Conservation (phyloP, 2,888 invertebrate genomes). For the Metallyticus violacea region DNA sequence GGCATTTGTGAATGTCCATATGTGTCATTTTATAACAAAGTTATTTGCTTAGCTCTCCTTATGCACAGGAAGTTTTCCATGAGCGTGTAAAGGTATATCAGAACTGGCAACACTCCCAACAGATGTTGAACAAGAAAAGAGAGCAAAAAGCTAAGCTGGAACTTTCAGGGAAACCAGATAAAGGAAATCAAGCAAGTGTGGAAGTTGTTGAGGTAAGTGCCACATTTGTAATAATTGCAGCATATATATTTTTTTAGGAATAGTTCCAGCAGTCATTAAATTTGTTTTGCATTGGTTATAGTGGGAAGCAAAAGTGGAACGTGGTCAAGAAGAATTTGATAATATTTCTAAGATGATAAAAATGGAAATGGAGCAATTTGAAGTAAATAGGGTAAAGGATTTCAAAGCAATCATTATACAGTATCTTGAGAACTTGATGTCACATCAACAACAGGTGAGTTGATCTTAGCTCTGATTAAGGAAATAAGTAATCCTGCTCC, state of each 20-base stretch:
- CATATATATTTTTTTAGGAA: background rate
- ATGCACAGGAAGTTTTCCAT: slow-evolving; percentile 60
- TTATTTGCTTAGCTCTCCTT: too few species aligned
- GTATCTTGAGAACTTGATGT: slow-evolving; percentile 91
- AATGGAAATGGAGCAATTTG: slow-evolving; percentile 90
- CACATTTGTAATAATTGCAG: background rate
- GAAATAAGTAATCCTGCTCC: too few species aligned
- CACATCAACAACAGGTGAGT: slow-evolving; percentile 87
- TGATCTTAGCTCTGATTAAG: too few species aligned
- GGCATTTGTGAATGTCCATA: too few species aligned
- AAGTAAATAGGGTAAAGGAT: slow-evolving; percentile 81
- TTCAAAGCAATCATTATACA: slow-evolving; percentile 86
- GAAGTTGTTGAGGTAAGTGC: slow-evolving; percentile 85
- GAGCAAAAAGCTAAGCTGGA: slow-evolving; percentile 93
- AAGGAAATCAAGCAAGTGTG: slow-evolving; percentile 79
- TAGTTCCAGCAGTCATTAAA: background rate
- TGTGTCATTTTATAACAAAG: too few species aligned
- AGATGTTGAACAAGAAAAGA: slow-evolving; percentile 88
- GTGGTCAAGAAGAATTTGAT: slow-evolving; percentile 94
- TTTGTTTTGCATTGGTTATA: slow-evolving; percentile 44
- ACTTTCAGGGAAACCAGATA: slow-evolving; percentile 84
- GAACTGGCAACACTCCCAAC: slow-evolving; percentile 96
- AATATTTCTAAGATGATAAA: slow-evolving; percentile 92
- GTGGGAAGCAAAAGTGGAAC: slow-evolving; percentile 96
- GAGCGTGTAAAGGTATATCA: slow-evolving; percentile 85